Evolutionary conservation across 2,888 invertebrate genomes (phyloP), one percentile per base, ranked within the genome.

Genomic region (Amiota communis): DNA sequence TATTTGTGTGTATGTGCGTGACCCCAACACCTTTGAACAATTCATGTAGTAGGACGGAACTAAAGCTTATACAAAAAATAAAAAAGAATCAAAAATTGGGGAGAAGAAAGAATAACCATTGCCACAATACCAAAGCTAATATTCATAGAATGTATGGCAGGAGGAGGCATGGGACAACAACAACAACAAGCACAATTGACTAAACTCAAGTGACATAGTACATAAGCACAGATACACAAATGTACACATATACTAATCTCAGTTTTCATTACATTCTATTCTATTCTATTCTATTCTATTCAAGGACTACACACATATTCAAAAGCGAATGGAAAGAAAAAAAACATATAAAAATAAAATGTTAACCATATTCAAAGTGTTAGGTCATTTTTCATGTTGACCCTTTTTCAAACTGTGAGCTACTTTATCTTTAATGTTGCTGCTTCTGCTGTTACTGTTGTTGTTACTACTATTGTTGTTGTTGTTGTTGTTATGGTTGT

Each of bases 381-480:
- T 79, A 79, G 74, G 82, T 78, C 79, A 82, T 82, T 83, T 81
- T 79, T 81, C 77, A 76, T 78, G 74, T 64, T 79, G 77, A 80
- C 79, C 80, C 80, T 80, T 80, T 77, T 73, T 47, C 11, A 15
- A 48, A 15, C 17, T 70, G 48, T 51, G 68, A 49, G 68, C 15
- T 57, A 56, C 57, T 70, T 70, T 46, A 53, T 49, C 63, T 59
- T 48, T 48, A 65, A 65, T 65, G 20, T 68, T 68, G 67, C 53
- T 23, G 15, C n/a, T 68, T 48, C 20, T 59, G 59, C n/a, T 68
- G 53, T 36, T 68, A 51, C 20, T 67, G 51, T 51, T 67, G 17
- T 17, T 49, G 65, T n/a, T 11, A 9, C 51, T 51, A n/a, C 68
- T 63, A n/a, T 56, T 70, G 68, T 70, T 51, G 53, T 48, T 69